These are phyloP conservation scores for Mastigias papua DNA, from an alignment of 30 jellyfish, hydroid and myxozoan species.

Conservation along the genomic window DNA sequence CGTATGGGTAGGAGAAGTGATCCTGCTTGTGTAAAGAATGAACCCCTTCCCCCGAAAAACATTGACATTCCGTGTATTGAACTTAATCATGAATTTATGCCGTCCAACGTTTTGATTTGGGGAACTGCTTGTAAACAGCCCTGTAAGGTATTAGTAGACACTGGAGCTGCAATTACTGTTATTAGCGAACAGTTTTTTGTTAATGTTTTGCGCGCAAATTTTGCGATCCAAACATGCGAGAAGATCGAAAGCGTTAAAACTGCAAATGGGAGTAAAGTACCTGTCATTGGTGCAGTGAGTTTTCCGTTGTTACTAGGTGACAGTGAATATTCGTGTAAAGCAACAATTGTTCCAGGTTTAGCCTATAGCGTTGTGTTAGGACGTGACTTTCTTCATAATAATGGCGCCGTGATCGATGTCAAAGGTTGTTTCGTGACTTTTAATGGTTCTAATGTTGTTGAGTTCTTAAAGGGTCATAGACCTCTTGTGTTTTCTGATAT, in stretches of 20 bases:
- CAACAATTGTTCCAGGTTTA: conserved; percentile 11
- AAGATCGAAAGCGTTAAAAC: neutral
- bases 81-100: neutral
- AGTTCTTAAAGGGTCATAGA: neutral
- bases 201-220: no score
- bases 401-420: conserved; percentile 1
- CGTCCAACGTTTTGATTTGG: neutral
- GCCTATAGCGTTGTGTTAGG: conserved; percentile 30
- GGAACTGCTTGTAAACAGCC: conserved; percentile 14
- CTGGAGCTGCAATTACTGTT: conserved; percentile 16
- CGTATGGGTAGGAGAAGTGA: neutral
- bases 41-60: neutral
- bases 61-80: neutral
- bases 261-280: neutral
- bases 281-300: neutral
- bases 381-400: conserved; percentile 30
- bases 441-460: neutral
- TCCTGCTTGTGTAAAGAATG: neutral
- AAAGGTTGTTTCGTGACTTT: neutral
- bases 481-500: neutral
- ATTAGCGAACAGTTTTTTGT: no score
- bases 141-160: conserved; percentile 1
- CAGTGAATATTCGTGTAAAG: neutral
- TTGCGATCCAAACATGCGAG: neutral
- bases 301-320: neutral